phyloP scores from a whole-genome alignment of 2,113 vertebrate genomes.

The Notarius quadriscutis region DNA sequence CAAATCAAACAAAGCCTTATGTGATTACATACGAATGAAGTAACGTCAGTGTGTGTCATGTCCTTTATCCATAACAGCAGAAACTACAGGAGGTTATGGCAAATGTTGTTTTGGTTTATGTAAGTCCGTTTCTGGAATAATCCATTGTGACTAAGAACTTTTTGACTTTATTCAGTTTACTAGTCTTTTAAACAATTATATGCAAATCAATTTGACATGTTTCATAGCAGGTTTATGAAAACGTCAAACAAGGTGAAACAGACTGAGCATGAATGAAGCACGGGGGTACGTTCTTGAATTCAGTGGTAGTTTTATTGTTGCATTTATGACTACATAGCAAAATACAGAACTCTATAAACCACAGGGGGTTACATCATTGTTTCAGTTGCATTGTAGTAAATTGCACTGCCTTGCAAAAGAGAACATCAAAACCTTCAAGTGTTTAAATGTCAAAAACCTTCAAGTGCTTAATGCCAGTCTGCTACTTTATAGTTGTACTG shows the following conservation, averaged over 20 bases:
- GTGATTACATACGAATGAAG: slow-evolving; percentile 31
- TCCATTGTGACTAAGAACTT: slow-evolving; percentile 16
- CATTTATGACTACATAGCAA: background rate
- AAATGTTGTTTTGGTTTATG: slow-evolving; percentile 24
- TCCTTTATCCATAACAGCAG: slow-evolving; percentile 23
- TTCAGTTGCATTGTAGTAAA: background rate
- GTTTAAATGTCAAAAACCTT: background rate
- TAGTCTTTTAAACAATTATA: slow-evolving; percentile 36
- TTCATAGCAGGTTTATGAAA: slow-evolving; percentile 34
- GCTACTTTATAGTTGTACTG: background rate
- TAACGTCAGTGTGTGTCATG: slow-evolving; percentile 29
- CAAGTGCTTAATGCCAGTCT: background rate
- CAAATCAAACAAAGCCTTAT: slow-evolving; percentile 10
- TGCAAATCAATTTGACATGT: slow-evolving; percentile 38
- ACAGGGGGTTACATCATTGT: background rate
- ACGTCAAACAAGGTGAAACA: slow-evolving; percentile 43
- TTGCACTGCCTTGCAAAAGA: background rate
- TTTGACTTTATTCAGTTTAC: slow-evolving; percentile 7
- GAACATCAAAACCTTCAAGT: background rate
- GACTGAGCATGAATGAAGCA: slow-evolving; percentile 6
- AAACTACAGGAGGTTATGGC: slow-evolving; percentile 12
- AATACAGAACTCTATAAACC: slow-evolving; percentile 8
- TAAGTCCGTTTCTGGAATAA: slow-evolving; percentile 16
- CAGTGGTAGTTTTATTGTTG: slow-evolving; percentile 4
- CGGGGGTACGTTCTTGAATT: slow-evolving; percentile 7